Evolutionary conservation across 2,113 vertebrate genomes (phyloP).

Genomic region (Pollachius pollachius): DNA sequence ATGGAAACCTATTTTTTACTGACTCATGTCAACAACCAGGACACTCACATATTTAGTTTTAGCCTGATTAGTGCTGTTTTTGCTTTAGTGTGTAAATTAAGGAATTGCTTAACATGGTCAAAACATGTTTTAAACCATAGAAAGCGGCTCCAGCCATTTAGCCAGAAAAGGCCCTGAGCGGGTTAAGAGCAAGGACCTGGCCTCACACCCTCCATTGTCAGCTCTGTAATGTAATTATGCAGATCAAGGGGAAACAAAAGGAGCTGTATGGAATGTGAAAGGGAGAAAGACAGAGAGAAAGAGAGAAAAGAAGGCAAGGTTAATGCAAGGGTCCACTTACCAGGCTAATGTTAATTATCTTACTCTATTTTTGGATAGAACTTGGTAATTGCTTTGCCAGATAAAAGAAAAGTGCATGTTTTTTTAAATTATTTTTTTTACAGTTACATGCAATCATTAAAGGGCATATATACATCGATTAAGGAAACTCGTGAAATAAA

Average conservation of each 20-base stretch:
- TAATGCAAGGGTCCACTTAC: conserved; percentile 1
- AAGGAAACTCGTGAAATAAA: too few relatives aligned
- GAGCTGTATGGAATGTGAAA: conserved; percentile 3
- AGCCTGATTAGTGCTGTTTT: too few relatives aligned
- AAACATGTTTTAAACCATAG: not conserved
- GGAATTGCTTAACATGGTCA: too few relatives aligned
- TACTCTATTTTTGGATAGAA: not conserved
- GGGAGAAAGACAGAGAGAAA: not conserved
- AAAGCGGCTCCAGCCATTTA: not conserved
- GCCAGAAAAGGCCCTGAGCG: conserved; percentile 18
- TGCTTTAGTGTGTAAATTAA: too few relatives aligned
- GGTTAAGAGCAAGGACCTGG: conserved; percentile 29
- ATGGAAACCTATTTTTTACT: conserved; percentile 9
- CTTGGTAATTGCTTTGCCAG: too few relatives aligned
- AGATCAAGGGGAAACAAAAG: conserved; percentile 38
- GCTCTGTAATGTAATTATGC: conserved; percentile 51
- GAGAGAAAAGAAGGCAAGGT: not conserved
- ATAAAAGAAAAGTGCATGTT: too few relatives aligned
- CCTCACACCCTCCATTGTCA: conserved; percentile 38
- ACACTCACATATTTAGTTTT: not conserved
- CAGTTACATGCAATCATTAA: too few relatives aligned
- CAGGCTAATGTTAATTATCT: not conserved
- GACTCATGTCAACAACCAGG: not conserved
- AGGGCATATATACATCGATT: too few relatives aligned
- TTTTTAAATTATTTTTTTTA: too few relatives aligned